Base-by-base conservation (phyloP, 2,888 invertebrate genomes). In the Augochlorella aurata region DNA sequence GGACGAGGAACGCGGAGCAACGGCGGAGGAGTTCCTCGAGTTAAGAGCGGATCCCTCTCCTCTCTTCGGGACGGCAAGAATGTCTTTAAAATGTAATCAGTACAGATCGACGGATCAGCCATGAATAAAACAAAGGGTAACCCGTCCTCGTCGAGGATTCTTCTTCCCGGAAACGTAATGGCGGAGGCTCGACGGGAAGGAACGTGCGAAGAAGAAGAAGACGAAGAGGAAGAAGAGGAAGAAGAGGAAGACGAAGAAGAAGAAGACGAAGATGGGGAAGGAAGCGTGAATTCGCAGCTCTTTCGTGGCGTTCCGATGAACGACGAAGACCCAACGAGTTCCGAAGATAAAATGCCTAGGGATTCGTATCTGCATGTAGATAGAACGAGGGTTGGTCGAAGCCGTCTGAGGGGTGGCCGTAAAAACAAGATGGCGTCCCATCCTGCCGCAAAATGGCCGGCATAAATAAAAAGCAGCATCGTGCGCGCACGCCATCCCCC, bases 341-440 rank as follows among this genome's bases (percentile, higher is more conserved):
- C 77, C 70, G 78, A 84, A 79, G 85, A 85, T 80, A 85, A 89
- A 87, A 87, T 63, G 76, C 69, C 71, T 9, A 47, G 85, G 85
- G 85, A 89, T 89, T 89, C 83, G 89, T 86, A 90, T 90, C 87
- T 89, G 89, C 88, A 89, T 88, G 87, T 66, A 68, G 74, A 83
- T 61, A 44, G 75, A 73, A 73, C 47, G 79, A 79, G 83, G 83
- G 83, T 76, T 74, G 79, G 65, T 73, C 74, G 77, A 21, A 45
- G 74, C 47, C 47, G 65, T 44, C 47, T 18, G 71, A 74, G 80
- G 81, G 81, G 86, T 88, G 89, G 88, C 90, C 89, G 89, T 92
- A 92, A 92, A 93, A 93, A 90, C 91, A 93, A 92, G 89, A 93
- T 93, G 92, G 92, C 90, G 88, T 74, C 74, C 84, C 85, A 87